These are phyloP conservation scores for Arrhopalites spinosus DNA, from an alignment of 2,888 invertebrate genomes.

Conservation along the genomic window DNA sequence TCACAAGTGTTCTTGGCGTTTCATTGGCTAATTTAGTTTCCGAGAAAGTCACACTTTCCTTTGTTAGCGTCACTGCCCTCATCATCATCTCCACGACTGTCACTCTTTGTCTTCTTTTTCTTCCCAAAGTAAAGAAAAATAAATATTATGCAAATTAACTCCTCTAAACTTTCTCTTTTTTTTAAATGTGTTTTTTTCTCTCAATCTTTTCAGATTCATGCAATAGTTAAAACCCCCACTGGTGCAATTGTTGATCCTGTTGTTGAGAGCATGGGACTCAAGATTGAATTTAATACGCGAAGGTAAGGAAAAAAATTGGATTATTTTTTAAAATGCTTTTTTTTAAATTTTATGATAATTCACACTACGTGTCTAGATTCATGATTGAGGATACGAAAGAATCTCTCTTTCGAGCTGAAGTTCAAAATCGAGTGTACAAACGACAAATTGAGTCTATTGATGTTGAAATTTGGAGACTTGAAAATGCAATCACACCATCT, in stretches of 20 bases:
- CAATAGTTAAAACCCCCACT: slow-evolving; percentile 58
- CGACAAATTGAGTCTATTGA: slow-evolving; percentile 79
- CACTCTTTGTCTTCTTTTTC: slow-evolving; percentile 81
- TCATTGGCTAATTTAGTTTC: slow-evolving; percentile 86
- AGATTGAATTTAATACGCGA: slow-evolving; percentile 85
- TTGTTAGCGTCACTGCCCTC: slow-evolving; percentile 79
- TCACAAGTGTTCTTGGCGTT: slow-evolving; percentile 84
- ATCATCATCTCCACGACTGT: slow-evolving; percentile 85
- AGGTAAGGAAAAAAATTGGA: slow-evolving; percentile 57
- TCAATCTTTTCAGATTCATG: slow-evolving; percentile 59
- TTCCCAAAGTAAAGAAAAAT: slow-evolving; percentile 70
- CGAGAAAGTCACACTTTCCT: slow-evolving; percentile 78
- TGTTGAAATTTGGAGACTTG: slow-evolving; percentile 75
- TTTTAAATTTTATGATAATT: slow-evolving; percentile 8
- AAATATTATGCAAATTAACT: neutral
- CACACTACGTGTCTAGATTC: slow-evolving; percentile 63
- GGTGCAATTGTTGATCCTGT: slow-evolving; percentile 73
- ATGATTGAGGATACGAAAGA: slow-evolving; percentile 79
- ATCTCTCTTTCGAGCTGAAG: slow-evolving; percentile 82
- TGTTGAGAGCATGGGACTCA: slow-evolving; percentile 84
- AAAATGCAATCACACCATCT: slow-evolving; percentile 69
- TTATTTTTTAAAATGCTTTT: no score
- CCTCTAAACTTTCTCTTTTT: neutral
- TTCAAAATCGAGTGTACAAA: slow-evolving; percentile 87
- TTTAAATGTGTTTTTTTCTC: neutral